Evolutionary conservation across 2,888 invertebrate species (phyloP), one percentile per base, ranked within the genome.

Genomic region (Iphiclides podalirius): DNA sequence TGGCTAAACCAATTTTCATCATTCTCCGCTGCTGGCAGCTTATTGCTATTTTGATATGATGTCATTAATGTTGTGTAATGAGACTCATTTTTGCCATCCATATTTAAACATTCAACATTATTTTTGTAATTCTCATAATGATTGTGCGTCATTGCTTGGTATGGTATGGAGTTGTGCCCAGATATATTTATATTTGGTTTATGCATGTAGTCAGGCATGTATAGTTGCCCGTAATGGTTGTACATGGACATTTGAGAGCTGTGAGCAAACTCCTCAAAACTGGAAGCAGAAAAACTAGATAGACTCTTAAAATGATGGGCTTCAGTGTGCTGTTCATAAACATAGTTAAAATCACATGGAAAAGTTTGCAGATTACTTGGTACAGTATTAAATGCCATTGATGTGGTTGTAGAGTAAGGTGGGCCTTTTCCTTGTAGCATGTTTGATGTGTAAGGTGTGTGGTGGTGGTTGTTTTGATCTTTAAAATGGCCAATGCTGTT

Each of bases 61-160:
- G 93, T 90, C 79, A 91, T 92, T 65, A 94, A 79, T 68, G 91
- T 93, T 33, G 93, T 92, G 75, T 94, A 94, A 59, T 82, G 75
- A 63, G 92, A 90, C 42, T 89, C 85, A 57, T 67, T 75, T 61
- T 88, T 84, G 62, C 74, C 87, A 63, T 92, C 92, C 57, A 71
- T 66, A 64, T 78, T 86, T 55, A 72, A 68, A 73, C 75, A 74
- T 58, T 79, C 85, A 41, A 72, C 57, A 51, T 68, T 67, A 60
- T 71, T 81, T 70, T 86, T 88, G 58, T 86, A 89, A 61, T 78
- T 75, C 34, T 77, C 77, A 57, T 88, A 88, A 61, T 81, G 79
- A 52, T 75, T 80, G 33, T 80, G 82, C 44, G 71, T 65, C 57
- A 77, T 64, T 17, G 63, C 66, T 52, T 79, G 81, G 58, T 87